These are phyloP conservation scores for Teleopsis dalmanni DNA, from an alignment of 1,140 invertebrate genomes.

Conservation along the genomic window DNA sequence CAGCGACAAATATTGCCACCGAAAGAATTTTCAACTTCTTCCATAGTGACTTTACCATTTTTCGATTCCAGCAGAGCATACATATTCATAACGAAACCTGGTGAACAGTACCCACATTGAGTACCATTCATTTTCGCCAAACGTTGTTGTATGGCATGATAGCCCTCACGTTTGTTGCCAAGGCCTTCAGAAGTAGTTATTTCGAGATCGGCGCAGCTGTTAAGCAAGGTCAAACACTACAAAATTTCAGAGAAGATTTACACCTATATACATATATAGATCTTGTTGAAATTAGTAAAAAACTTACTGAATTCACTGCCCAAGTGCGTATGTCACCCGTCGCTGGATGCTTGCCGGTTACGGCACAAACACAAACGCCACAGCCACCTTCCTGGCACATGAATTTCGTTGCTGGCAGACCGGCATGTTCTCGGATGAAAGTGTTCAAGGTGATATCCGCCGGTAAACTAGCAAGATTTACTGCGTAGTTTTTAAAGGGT, in stretches of 20 bases:
- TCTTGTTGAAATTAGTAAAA: background rate
- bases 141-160: slow-evolving; percentile 58
- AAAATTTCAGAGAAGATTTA: background rate
- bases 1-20: slow-evolving; percentile 75
- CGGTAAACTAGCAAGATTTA: slow-evolving; percentile 6
- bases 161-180: slow-evolving; percentile 58
- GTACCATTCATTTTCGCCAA: slow-evolving; percentile 62
- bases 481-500: no score
- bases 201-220: slow-evolving; percentile 60
- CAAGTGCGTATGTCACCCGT: slow-evolving; percentile 48
- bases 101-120: slow-evolving; percentile 71
- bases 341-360: slow-evolving; percentile 47
- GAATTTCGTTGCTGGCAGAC: slow-evolving; percentile 64
- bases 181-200: slow-evolving; percentile 71
- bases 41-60: slow-evolving; percentile 51
- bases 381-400: slow-evolving; percentile 76
- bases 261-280: background rate
- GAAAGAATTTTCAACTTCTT: slow-evolving; percentile 63
- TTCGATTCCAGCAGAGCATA: slow-evolving; percentile 52
- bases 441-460: slow-evolving; percentile 53
- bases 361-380: slow-evolving; percentile 65
- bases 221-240: slow-evolving; percentile 57
- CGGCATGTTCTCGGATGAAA: slow-evolving; percentile 56
- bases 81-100: slow-evolving; percentile 80
- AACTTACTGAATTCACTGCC: slow-evolving; percentile 58